Percentiles rank a stretch among this genome's conserved stretches.
phyloP scores from a whole-genome alignment of 2,888 invertebrate genomes.

The Falcaria lacertinaria region DNA sequence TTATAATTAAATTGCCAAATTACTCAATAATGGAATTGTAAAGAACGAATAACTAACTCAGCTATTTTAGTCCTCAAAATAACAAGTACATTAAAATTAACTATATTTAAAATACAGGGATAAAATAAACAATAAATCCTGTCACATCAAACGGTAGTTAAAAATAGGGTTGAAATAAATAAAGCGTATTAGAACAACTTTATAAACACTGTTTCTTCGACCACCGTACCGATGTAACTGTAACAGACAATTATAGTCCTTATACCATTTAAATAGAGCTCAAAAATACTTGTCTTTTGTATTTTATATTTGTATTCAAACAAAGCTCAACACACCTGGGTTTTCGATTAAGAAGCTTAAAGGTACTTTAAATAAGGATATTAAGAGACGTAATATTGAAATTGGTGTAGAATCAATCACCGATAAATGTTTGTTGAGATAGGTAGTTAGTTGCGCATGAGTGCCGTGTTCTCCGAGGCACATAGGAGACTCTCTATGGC shows the following conservation, averaged over 20 bases:
- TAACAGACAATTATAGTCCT: slow-evolving; percentile 6
- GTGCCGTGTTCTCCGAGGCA: slow-evolving; percentile 27
- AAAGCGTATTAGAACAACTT: slow-evolving; percentile 24
- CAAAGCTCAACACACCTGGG: background rate
- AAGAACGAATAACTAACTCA: background rate
- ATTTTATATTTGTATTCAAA: background rate
- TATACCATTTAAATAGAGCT: slow-evolving; percentile 3
- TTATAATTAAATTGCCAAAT: no score
- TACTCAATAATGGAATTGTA: no score
- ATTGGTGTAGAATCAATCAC: background rate
- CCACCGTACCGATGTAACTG: background rate
- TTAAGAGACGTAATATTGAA: background rate
- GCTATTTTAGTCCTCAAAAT: slow-evolving; percentile 22
- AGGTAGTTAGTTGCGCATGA: slow-evolving; percentile 22
- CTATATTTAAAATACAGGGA: slow-evolving; percentile 37
- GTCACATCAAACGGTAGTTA: slow-evolving; percentile 46
- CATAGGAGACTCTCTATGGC: no score
- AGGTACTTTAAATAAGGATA: background rate
- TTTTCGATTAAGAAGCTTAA: background rate
- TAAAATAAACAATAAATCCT: slow-evolving; percentile 37
- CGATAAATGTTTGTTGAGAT: slow-evolving; percentile 13
- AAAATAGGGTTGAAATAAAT: slow-evolving; percentile 38
- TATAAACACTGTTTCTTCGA: slow-evolving; percentile 16
- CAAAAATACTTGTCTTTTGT: no score
- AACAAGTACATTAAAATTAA: slow-evolving; percentile 25